phyloP scores from a whole-genome alignment of 2,888 invertebrate genomes.

The Aleiodes leptofemur region DNA sequence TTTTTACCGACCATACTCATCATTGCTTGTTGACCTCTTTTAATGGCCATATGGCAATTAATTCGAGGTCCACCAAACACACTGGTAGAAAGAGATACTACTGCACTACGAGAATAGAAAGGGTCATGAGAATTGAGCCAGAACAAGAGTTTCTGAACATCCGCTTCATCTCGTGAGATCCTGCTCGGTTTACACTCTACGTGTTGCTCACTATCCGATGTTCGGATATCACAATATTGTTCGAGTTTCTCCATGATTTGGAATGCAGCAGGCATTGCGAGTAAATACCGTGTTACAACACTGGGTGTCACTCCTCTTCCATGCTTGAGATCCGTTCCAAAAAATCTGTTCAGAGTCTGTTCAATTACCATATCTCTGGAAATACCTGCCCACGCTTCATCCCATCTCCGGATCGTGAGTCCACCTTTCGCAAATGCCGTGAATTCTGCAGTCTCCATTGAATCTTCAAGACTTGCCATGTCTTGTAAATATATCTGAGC shows the following conservation, averaged over 20 bases:
- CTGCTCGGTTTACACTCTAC: conserved; percentile 48
- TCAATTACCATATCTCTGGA: conserved; percentile 56
- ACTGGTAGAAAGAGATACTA: conserved; percentile 50
- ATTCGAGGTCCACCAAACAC: conserved; percentile 49
- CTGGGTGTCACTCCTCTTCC: conserved; percentile 44
- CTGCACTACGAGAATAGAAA: conserved; percentile 43
- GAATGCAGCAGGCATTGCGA: conserved; percentile 43
- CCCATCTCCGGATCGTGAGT: conserved; percentile 52
- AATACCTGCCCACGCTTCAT: conserved; percentile 55
- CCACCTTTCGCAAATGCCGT: conserved; percentile 48
- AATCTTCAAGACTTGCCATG: conserved; percentile 52
- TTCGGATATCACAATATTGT: conserved; percentile 26
- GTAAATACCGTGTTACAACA: conserved; percentile 27
- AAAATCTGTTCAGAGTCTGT: conserved; percentile 49
- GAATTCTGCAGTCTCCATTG: conserved; percentile 52
- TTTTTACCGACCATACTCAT: conserved; percentile 49
- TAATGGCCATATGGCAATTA: conserved; percentile 54
- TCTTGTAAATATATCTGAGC: conserved; percentile 64
- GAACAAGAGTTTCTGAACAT: conserved; percentile 51
- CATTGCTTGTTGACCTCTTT: conserved; percentile 47
- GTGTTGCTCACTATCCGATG: conserved; percentile 47
- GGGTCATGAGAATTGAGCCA: conserved; percentile 56
- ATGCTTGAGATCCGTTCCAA: conserved; percentile 40
- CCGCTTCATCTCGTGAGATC: conserved; percentile 51
- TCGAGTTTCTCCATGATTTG: conserved; percentile 39